These are phyloP conservation scores for Okamejei kenojei DNA, from an alignment of 2,797 vertebrate genomes.

Conservation along the genomic window DNA sequence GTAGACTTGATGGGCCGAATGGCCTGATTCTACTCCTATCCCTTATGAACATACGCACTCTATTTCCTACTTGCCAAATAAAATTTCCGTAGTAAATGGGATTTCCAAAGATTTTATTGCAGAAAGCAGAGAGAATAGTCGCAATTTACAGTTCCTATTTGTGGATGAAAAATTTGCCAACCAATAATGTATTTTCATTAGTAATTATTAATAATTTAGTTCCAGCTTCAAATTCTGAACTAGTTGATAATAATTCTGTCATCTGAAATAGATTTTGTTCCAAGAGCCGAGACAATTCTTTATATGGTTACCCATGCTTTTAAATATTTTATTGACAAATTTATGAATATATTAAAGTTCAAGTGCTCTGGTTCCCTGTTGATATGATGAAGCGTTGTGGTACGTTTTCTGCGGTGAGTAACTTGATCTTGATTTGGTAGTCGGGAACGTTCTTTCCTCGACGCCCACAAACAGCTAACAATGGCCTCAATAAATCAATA, in stretches of 20 bases:
- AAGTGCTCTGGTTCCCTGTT: neutral
- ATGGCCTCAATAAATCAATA: too few relatives aligned
- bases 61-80: neutral
- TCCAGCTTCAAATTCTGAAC: neutral
- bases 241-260: constrained; percentile 25
- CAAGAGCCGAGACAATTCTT: constrained; percentile 13
- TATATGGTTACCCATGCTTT: neutral
- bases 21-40: too few relatives aligned
- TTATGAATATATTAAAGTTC: constrained; percentile 21
- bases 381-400: neutral
- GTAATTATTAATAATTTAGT: constrained; percentile 22
- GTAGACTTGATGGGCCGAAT: too few relatives aligned
- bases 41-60: too few relatives aligned
- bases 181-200: constrained; percentile 30
- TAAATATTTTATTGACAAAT: constrained; percentile 36
- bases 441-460: too few relatives aligned
- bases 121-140: neutral
- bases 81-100: neutral
- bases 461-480: too few relatives aligned
- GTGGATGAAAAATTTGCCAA: constrained; percentile 24
- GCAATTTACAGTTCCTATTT: neutral
- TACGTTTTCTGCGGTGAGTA: neutral
- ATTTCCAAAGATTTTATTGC: neutral
- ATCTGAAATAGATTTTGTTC: constrained; percentile 30
- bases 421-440: neutral